Conservation (phyloP, 2,797 vertebrate species). For the Diplodus sargus region DNA sequence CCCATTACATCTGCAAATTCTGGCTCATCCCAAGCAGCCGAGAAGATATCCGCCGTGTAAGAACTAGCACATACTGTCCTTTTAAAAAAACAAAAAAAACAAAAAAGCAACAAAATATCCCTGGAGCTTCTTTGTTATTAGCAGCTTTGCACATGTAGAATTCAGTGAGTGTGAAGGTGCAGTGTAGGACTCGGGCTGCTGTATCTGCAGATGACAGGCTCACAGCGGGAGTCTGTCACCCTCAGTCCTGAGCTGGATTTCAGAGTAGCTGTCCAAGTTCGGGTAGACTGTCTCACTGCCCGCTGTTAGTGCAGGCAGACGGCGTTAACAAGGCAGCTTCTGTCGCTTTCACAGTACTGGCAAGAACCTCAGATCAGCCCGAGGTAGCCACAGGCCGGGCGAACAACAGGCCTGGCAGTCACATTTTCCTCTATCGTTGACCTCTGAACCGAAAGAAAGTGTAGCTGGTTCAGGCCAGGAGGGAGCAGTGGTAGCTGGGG, state of each 20-base stretch:
- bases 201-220: conserved; percentile 48
- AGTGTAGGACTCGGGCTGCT: conserved; percentile 18
- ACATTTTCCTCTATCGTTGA: conserved; percentile 62
- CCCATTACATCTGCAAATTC: conserved; percentile 57
- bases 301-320: conserved; percentile 14
- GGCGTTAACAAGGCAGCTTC: conserved; percentile 21
- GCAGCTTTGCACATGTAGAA: conserved; percentile 25
- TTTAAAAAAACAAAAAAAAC: conserved; percentile 14
- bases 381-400: conserved; percentile 7
- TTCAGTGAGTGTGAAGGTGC: conserved; percentile 45
- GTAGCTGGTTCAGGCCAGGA: conserved; percentile 46
- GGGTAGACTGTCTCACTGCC: conserved; percentile 5
- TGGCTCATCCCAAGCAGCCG: conserved; percentile 46
- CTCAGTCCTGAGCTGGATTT: conserved; percentile 17
- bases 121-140: conserved; percentile 24
- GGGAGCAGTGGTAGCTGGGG: conserved; percentile 64
- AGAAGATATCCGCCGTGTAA: conserved; percentile 47
- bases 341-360: conserved; percentile 11
- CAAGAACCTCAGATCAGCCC: conserved; percentile 9
- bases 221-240: conserved; percentile 45
- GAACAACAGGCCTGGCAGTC: conserved; percentile 35
- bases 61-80: conserved; percentile 28
- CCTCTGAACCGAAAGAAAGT: conserved; percentile 69
- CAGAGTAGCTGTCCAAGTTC: conserved; percentile 5
- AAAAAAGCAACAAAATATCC: not conserved